Evolutionary conservation across 2,888 invertebrate genomes (phyloP), one percentile per base, ranked within the genome.

Genomic region (Trissoscelio sp.): DNA sequence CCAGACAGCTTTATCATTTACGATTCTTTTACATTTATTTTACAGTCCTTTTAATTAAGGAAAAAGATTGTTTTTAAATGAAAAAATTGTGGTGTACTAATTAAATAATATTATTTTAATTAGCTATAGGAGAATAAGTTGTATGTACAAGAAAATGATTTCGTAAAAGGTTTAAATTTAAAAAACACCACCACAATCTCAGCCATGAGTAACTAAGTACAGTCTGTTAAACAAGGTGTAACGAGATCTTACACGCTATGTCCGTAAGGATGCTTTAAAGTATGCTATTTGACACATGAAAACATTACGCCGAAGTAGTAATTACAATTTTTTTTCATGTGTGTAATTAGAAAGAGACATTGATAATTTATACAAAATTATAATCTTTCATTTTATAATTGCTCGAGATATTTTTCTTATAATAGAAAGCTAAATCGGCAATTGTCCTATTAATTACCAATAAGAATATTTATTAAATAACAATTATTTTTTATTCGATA

Each of bases 151-250:
- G 44, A 60, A 37, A 58, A 16, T 4, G 12, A 14, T n/a, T 48
- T 42, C n/a, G 7, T 28, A 34, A 20, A 4, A n/a, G 44, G 18
- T 62, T 18, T 34, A 12, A 0, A 31, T 60, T 44, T 62, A 46
- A 28, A 62, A 46, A 60, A 60, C 28, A 28, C 1, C 24, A 44
- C 28, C 42, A 28, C 6, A 44, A 28, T 67, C 16, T 28, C n/a
- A 31, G 20, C 37, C 2, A 31, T 24, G 67, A 55, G 48, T 48
- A 24, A 39, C 12, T 20, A 37, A 22, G 55, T 31, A 31, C 31
- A 11, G 58, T 48, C 51, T 60, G 60, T 72, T 60, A 51, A 72
- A 60, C 51, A 72, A 72, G 22, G 72, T 72, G 72, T 72, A 51
- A 72, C 72, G 60, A 60, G 12, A 72, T 60, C 51, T 48, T 60